phyloP scores from a whole-genome alignment of 2,113 vertebrate species.

The Aspiorhynchus laticeps region DNA sequence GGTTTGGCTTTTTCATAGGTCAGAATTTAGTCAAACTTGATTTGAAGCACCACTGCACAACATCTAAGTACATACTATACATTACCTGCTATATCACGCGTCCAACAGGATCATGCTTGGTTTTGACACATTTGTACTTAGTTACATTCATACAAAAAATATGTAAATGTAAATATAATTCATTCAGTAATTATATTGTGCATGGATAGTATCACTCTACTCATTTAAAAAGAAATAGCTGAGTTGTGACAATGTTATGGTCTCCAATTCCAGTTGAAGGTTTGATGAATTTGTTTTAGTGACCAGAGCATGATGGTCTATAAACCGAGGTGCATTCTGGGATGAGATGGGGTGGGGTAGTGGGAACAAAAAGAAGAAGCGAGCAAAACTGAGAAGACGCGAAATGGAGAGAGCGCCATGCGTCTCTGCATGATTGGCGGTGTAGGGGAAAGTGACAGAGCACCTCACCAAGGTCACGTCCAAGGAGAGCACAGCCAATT shows the following conservation, averaged over 20 bases:
- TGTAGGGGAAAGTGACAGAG: conserved; percentile 82
- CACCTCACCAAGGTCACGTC: conserved; percentile 86
- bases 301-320: neutral
- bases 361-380: conserved; percentile 3
- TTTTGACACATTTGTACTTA: neutral
- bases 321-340: conserved; percentile 10
- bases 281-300: conserved; percentile 4
- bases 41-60: neutral
- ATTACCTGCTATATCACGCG: neutral
- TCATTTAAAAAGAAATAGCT: neutral
- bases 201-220: neutral
- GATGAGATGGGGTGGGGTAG: neutral
- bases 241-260: neutral
- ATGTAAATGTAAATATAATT: neutral
- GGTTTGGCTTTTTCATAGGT: neutral
- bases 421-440: conserved; percentile 65
- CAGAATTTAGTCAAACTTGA: neutral
- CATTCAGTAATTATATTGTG: neutral
- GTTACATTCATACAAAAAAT: neutral
- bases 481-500: conserved; percentile 94
- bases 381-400: neutral
- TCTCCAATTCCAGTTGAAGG: neutral
- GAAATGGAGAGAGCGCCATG: conserved; percentile 21
- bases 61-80: neutral
- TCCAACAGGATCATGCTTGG: neutral